Conservation (phyloP, 2,888 invertebrate genomes). For the Polydrusus cervinus region DNA sequence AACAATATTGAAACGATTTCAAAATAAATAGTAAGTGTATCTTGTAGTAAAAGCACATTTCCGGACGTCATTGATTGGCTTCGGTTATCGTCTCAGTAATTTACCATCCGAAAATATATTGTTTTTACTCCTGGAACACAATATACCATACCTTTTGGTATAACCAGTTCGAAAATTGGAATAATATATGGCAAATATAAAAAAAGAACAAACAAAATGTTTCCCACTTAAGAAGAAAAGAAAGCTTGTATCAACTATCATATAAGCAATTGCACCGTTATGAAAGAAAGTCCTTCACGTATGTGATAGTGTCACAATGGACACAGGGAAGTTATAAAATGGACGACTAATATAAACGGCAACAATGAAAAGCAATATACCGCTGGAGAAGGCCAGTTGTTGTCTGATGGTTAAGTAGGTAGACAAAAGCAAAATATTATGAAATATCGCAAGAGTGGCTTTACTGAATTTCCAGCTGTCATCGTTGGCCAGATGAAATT, state of each 20-base stretch:
- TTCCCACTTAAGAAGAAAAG: constrained; percentile 11
- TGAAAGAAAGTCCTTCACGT: constrained; percentile 69
- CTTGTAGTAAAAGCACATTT: too few relatives aligned
- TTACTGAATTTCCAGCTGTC: constrained; percentile 53
- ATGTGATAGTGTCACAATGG: constrained; percentile 59
- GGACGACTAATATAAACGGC: constrained; percentile 63
- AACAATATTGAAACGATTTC: too few relatives aligned
- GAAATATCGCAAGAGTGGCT: constrained; percentile 57
- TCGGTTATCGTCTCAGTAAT: too few relatives aligned
- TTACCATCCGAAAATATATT: too few relatives aligned
- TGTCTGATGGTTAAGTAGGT: constrained; percentile 67
- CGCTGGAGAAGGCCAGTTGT: constrained; percentile 66
- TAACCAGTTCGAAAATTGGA: too few relatives aligned
- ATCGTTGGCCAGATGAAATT: constrained; percentile 45
- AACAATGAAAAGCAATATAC: constrained; percentile 69
- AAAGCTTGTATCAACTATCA: constrained; percentile 8
- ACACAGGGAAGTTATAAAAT: too few relatives aligned
- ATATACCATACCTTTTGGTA: too few relatives aligned
- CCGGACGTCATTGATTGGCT: too few relatives aligned
- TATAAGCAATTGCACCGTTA: constrained; percentile 45
- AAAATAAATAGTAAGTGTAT: too few relatives aligned
- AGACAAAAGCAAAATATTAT: constrained; percentile 63
- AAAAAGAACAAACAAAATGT: too few relatives aligned
- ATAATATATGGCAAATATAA: too few relatives aligned
- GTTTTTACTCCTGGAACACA: too few relatives aligned